phyloP scores from a whole-genome alignment of 2,888 invertebrate genomes.

The Pseudococcus viburni region DNA sequence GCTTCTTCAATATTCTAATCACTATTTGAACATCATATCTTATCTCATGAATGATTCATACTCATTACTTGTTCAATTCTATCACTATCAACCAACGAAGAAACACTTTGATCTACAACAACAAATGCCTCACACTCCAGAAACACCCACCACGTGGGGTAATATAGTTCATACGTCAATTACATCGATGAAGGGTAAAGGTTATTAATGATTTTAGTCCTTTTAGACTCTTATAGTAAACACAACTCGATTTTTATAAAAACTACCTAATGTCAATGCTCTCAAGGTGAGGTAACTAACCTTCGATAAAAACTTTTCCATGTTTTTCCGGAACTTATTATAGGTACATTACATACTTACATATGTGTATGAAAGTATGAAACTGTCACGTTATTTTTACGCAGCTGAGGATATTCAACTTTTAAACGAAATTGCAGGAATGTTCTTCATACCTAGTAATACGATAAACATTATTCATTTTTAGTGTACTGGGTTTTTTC shows the following conservation, averaged over 20 bases:
- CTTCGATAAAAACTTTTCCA: constrained; percentile 3
- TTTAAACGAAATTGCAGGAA: not conserved
- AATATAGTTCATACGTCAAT: not conserved
- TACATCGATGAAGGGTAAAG: not conserved
- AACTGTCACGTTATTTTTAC: not conserved
- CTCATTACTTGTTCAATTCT: too few species aligned
- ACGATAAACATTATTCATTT: not conserved
- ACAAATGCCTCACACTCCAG: too few species aligned
- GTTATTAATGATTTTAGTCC: constrained; percentile 19
- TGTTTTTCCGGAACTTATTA: not conserved
- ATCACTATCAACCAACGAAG: too few species aligned
- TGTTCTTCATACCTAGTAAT: constrained; percentile 11
- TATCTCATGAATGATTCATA: too few species aligned
- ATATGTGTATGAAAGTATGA: not conserved
- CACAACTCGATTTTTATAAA: not conserved
- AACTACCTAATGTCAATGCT: constrained; percentile 40
- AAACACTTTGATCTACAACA: too few species aligned
- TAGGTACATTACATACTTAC: not conserved
- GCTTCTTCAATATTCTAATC: too few species aligned
- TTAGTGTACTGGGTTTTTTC: not conserved
- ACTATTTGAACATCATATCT: too few species aligned
- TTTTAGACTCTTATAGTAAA: not conserved
- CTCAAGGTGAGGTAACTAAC: constrained; percentile 43
- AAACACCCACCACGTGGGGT: not conserved
- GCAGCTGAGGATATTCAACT: not conserved